Base-by-base conservation (phyloP, 2,797 vertebrate species). In the Gobionotothen gibberifrons region DNA sequence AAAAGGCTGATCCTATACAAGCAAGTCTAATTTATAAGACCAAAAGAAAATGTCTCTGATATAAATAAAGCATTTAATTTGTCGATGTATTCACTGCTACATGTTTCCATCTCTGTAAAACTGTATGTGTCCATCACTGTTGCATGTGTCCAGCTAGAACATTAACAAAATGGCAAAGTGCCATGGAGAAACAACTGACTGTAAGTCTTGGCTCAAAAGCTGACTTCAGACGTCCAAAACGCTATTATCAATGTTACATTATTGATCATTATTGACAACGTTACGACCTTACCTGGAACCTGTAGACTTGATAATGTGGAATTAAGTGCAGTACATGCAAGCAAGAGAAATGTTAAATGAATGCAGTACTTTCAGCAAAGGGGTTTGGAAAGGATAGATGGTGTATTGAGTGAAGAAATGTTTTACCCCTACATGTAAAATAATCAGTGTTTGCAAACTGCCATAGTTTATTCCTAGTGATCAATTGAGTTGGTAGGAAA, bases 141-240 rank as follows among this genome's bases (percentile, higher is more conserved):
- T 19, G 44, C 43, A 26, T 59, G 19, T 53, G 67, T 82, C 60
- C 74, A 67, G 40, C 53, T 40, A 5, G 57, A 73, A 67, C 80
- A 74, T 78, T 81, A 82, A 80, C 75, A 74, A 76, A 78, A 82
- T 78, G 64, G 71, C 78, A 74, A 80, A 68, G 69, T 9, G 76
- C 83, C 83, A 81, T 57, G 6, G 22, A 74, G 61, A 59, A 78
- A 76, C 15, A 56, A 42, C 47, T 44, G 68, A 43, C 47, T 65
- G 49, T 13, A 42, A 2, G 22, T 63, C 60, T 3, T 57, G 32
- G 6, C 40, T 73, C 55, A 40, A 22, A 69, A 65, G 65, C 62
- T 64, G 66, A 57, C 58, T 63, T 56, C 43, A 68, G 16, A 72
- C 2, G 42, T 56, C 51, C 22, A 51, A 65, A 84, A 56, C 0